A percentile compares a stretch with the other conserved stretches of the same genome.
These are phyloP conservation scores for Pinctada fucata DNA, from an alignment of 2,888 invertebrate genomes.

Conservation along the genomic window DNA sequence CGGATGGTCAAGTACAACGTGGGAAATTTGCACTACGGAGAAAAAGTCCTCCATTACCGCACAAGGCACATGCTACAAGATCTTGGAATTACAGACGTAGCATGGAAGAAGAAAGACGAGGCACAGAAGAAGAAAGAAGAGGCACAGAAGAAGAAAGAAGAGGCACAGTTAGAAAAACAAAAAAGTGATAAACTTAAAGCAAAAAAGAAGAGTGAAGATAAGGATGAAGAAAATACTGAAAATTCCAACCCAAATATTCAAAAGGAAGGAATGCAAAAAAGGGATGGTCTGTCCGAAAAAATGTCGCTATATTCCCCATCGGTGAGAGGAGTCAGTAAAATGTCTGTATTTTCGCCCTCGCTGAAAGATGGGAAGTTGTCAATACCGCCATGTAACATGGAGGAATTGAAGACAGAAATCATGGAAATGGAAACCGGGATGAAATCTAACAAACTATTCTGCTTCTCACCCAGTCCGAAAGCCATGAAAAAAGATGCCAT, in stretches of 20 bases:
- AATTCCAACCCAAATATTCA: not conserved
- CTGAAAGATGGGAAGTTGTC: not conserved
- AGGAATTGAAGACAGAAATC: not conserved
- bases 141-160: not conserved
- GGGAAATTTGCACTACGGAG: constrained; percentile 14
- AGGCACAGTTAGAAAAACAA: not conserved
- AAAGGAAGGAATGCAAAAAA: constrained; percentile 2
- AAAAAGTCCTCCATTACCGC: constrained; percentile 19
- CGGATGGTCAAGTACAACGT: constrained; percentile 22
- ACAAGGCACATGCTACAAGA: constrained; percentile 24
- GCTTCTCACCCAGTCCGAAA: not conserved
- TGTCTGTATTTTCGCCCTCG: not conserved
- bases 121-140: not conserved
- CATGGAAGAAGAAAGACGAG: constrained; percentile 6
- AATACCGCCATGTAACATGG: not conserved
- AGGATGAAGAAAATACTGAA: not conserved
- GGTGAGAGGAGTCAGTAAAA: not conserved
- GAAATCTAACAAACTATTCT: constrained; percentile 7
- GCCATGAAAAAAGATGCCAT: not conserved
- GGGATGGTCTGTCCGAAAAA: not conserved
- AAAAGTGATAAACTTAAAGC: not conserved
- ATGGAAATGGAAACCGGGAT: not conserved
- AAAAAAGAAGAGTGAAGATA: not conserved
- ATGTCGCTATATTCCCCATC: not conserved
- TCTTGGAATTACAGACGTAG: constrained; percentile 17